phyloP scores from a whole-genome alignment of 1,140 invertebrate genomes.

The Drosophila neocordata region DNA sequence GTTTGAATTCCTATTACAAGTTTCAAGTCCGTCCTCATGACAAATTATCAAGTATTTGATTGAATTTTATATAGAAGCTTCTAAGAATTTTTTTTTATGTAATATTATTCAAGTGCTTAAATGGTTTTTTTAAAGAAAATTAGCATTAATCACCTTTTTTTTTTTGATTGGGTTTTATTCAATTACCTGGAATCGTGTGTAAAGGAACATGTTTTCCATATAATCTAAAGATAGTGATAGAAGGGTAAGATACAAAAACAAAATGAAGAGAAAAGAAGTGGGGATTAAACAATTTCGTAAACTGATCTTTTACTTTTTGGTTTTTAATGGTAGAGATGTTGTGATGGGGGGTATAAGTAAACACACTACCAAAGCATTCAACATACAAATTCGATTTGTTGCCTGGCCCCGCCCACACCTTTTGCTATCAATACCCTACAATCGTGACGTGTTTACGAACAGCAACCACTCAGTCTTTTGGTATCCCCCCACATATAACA shows the following conservation, averaged over 20 bases:
- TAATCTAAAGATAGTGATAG: conserved; percentile 7
- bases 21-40: not conserved
- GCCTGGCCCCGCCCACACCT: conserved; percentile 46
- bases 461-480: conserved; percentile 11
- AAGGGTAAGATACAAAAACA: not conserved
- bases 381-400: conserved; percentile 22
- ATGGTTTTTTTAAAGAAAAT: conserved; percentile 3
- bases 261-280: not conserved
- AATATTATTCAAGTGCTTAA: not conserved
- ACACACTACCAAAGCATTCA: conserved; percentile 13
- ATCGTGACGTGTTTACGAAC: conserved; percentile 56
- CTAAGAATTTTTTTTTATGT: not conserved
- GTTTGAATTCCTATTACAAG: not conserved
- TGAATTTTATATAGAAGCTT: not conserved
- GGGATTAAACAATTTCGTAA: conserved; percentile 10
- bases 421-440: conserved; percentile 53
- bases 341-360: not conserved
- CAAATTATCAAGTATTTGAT: not conserved
- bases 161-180: not conserved
- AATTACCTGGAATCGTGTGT: conserved; percentile 1
- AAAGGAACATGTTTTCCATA: conserved; percentile 10
- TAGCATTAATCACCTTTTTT: not conserved
- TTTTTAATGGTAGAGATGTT: not conserved
- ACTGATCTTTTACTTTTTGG: conserved; percentile 5
- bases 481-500: not conserved